Evolutionary conservation across 2,797 vertebrate genomes (phyloP), one percentile per base, ranked within the genome.

Genomic region (Enteromius argenteus): DNA sequence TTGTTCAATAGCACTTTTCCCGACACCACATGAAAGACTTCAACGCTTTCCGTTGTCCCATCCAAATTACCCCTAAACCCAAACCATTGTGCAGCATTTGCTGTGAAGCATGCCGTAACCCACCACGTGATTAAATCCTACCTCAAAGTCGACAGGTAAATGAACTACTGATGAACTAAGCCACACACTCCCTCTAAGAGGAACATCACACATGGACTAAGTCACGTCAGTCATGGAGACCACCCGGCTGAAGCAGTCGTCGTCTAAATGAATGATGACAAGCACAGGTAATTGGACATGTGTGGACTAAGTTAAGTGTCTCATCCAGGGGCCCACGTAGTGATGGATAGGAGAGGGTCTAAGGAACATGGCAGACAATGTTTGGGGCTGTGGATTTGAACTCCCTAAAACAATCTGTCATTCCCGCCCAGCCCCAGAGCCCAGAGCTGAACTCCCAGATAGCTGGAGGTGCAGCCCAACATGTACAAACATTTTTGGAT

Each of bases 201-300:
- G 30, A 82, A 74, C 69, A 76, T 83, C 64, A 84, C 64, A 68
- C 37, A 5, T 62, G 64, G 39, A 69, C 51, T 78, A 49, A 79
- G 67, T 60, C 53, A 49, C 1, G 53, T 84, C 75, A 79, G 67
- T 84, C 75, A 79, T 19, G 21, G 53, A 79, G 83, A 84, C 83
- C 83, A 84, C 83, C 75, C 75, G 21, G 39, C 67, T 27, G 6
- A 84, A 78, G 74, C 39, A n/a, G 64, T n/a, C 51, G 1, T 68
- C 64, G 17, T n/a, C 56, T 80, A 27, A 83, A 79, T 75, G 75
- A 86, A 83, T 53, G 64, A 84, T 44, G 68, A 53, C 75, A 67
- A 53, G 67, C 60, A 80, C 85, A 84, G 83, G 81, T 86, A 84
- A 80, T 39, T 68, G 60, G 82, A 80, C 82, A 79, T 84, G 82